Percentiles rank a stretch among this genome's conserved stretches.
Evolutionary conservation across 2,888 invertebrate species (phyloP).

Genomic region (Buathra laborator): DNA sequence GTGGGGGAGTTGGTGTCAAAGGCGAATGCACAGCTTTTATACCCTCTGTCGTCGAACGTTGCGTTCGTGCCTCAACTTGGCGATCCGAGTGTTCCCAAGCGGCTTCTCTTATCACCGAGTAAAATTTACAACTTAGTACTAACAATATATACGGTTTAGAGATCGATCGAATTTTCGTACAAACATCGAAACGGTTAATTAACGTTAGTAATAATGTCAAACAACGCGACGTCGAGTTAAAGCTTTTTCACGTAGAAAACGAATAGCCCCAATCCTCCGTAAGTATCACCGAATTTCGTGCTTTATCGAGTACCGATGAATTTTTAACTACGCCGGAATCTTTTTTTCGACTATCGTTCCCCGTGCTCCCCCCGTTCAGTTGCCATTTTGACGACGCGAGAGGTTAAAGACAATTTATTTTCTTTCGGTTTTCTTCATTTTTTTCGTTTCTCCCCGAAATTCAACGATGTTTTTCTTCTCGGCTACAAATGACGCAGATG

Average conservation of each 20-base stretch:
- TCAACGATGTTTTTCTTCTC: conserved; percentile 2
- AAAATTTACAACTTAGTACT: conserved; percentile 4
- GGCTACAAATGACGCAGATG: conserved; percentile 69
- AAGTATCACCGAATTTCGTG: conserved; percentile 10
- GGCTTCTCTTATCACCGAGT: conserved; percentile 12
- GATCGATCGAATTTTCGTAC: background rate
- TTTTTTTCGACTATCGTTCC: conserved; percentile 23
- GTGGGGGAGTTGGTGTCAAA: background rate
- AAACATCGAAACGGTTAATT: conserved; percentile 9
- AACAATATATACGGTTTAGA: background rate
- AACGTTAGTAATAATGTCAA: conserved; percentile 3
- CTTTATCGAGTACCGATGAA: background rate
- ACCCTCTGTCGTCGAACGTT: background rate
- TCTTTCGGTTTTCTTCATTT: background rate
- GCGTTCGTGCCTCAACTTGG: conserved; percentile 2
- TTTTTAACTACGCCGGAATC: conserved; percentile 33
- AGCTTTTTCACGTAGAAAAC: background rate
- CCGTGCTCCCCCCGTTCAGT: conserved; percentile 39
- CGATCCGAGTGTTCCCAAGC: background rate
- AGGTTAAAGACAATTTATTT: conserved; percentile 41
- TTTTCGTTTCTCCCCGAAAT: background rate
- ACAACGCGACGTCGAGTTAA: background rate
- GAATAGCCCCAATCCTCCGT: conserved; percentile 21
- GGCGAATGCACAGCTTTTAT: background rate
- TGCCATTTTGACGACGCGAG: conserved; percentile 66